Percentiles rank a stretch among this genome's conserved stretches.
Evolutionary conservation across 2,888 invertebrate genomes (phyloP).

Genomic region (Villa cingulata): DNA sequence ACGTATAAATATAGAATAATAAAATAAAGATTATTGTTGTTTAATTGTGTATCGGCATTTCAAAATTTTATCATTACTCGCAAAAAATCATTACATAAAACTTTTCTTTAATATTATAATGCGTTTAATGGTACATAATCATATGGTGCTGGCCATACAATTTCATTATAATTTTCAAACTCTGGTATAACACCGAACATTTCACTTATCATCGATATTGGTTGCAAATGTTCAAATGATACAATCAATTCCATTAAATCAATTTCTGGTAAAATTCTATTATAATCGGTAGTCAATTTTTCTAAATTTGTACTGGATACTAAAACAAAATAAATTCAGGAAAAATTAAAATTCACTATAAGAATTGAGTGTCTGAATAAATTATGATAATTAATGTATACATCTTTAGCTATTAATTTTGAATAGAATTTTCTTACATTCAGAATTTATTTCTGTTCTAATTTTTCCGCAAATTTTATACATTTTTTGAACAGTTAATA

Average conservation of each 20-base stretch:
- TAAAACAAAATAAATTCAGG: too few species aligned
- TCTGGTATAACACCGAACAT: background rate
- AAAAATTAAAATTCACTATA: too few species aligned
- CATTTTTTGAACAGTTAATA: background rate
- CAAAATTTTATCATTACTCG: too few species aligned
- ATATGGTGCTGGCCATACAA: conserved; percentile 2
- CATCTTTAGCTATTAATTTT: too few species aligned
- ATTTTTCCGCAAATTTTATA: background rate
- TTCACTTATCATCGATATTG: background rate
- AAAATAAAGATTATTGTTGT: too few species aligned
- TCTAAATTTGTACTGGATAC: background rate
- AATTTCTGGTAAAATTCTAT: background rate
- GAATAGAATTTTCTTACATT: background rate
- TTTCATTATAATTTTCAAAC: background rate
- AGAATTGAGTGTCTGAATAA: too few species aligned
- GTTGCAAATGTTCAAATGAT: background rate
- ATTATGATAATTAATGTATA: too few species aligned
- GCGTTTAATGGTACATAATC: background rate
- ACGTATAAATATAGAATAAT: too few species aligned
- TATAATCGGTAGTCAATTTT: background rate
- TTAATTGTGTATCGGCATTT: too few species aligned
- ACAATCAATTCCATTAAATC: background rate
- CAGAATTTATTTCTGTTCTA: background rate
- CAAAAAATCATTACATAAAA: too few species aligned
- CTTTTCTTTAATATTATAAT: too few species aligned